Evolutionary conservation across 1,140 invertebrate species (phyloP).

Genomic region (Helicorthomorpha holstii): DNA sequence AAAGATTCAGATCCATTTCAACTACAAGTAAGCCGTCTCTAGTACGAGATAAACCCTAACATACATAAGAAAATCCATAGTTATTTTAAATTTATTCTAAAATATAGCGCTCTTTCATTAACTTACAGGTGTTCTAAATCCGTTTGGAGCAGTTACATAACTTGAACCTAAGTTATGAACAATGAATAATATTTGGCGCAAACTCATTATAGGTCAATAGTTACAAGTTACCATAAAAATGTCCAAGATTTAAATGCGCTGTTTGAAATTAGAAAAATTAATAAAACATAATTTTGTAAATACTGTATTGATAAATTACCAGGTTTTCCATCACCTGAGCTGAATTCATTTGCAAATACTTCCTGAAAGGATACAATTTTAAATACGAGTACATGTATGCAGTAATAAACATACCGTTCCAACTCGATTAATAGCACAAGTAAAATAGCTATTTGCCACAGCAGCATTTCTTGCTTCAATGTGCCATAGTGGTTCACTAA

Average conservation of each 20-base stretch:
- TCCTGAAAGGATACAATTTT: slow-evolving; percentile 36
- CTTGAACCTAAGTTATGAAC: slow-evolving; percentile 44
- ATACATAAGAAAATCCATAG: too few relatives aligned
- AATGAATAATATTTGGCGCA: too few relatives aligned
- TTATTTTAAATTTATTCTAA: too few relatives aligned
- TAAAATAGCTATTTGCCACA: slow-evolving; percentile 87
- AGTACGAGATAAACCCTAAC: slow-evolving; percentile 62
- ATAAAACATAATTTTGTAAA: slow-evolving; percentile 6
- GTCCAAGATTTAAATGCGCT: slow-evolving; percentile 85
- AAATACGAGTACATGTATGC: slow-evolving; percentile 1
- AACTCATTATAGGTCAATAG: too few relatives aligned
- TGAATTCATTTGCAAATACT: slow-evolving; percentile 77
- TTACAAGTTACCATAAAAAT: slow-evolving; percentile 64
- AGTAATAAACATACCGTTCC: slow-evolving; percentile 51
- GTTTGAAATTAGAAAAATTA: slow-evolving; percentile 12
- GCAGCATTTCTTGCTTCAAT: slow-evolving; percentile 94
- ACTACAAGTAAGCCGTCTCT: slow-evolving; percentile 79
- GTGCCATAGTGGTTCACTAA: slow-evolving; percentile 88
- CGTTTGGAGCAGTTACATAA: slow-evolving; percentile 88
- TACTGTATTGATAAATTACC: slow-evolving; percentile 16
- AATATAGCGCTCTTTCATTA: neutral
- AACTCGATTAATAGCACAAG: slow-evolving; percentile 90
- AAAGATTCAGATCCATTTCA: slow-evolving; percentile 87
- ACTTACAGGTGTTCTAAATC: slow-evolving; percentile 63
- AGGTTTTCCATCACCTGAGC: slow-evolving; percentile 76